Evolutionary conservation across 2,888 invertebrate genomes (phyloP).

Genomic region (Girardia tigrina): DNA sequence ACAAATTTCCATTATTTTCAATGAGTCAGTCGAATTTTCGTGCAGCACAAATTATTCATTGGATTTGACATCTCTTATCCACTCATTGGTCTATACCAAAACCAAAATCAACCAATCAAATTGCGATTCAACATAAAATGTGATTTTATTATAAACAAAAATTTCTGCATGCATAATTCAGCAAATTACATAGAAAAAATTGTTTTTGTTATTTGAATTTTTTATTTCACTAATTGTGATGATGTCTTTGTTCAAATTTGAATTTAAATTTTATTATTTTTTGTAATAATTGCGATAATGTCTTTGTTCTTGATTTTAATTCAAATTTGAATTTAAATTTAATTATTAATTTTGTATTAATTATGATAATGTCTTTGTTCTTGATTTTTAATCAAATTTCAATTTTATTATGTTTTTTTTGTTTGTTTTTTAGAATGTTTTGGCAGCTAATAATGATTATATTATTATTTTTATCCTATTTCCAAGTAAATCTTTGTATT

Average conservation of each 20-base stretch:
- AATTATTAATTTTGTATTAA: too few species aligned
- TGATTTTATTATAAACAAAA: background rate
- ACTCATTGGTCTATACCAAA: background rate
- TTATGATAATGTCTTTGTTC: too few species aligned
- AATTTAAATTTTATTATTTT: background rate
- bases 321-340: too few species aligned
- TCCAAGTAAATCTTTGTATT: background rate
- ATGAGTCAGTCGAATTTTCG: background rate
- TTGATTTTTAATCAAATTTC: too few species aligned
- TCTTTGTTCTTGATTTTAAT: too few species aligned
- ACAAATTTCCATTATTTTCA: background rate
- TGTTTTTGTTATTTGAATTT: background rate
- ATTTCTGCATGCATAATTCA: background rate
- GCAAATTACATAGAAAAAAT: background rate
- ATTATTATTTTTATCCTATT: background rate
- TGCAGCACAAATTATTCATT: constrained; percentile 11
- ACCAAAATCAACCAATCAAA: background rate
- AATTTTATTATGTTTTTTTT: too few species aligned
- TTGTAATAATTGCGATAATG: background rate
- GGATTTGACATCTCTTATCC: background rate
- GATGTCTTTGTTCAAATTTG: background rate
- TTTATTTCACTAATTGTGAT: too few species aligned
- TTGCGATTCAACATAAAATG: background rate
- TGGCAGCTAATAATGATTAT: too few species aligned
- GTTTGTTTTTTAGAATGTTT: background rate